Conservation (phyloP, 2,888 invertebrate species). For the Pterostichus madidus region DNA sequence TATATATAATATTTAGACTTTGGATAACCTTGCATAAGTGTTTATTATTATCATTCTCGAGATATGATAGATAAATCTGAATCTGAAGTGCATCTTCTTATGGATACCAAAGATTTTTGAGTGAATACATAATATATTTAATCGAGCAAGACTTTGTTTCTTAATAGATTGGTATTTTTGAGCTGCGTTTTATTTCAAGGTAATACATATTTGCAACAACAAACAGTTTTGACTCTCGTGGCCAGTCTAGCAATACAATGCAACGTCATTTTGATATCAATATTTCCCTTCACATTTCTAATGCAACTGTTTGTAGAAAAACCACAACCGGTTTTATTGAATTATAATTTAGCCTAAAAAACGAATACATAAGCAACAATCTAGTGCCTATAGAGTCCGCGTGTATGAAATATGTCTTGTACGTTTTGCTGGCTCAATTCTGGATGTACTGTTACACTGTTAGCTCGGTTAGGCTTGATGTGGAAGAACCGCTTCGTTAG, state of each 20-base stretch:
- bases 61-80: too few species aligned
- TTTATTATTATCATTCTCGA: too few species aligned
- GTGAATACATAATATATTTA: too few species aligned
- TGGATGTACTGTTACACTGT: slow-evolving; percentile 24
- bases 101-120: too few species aligned
- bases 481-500: slow-evolving; percentile 17
- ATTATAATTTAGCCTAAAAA: slow-evolving; percentile 77
- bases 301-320: slow-evolving; percentile 70
- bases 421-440: slow-evolving; percentile 16
- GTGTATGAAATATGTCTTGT: slow-evolving; percentile 30
- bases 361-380: slow-evolving; percentile 49
- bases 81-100: too few species aligned
- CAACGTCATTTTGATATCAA: slow-evolving; percentile 75
- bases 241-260: slow-evolving; percentile 68
- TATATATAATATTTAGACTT: too few species aligned
- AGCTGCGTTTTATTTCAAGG: slow-evolving; percentile 68
- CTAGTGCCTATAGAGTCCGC: slow-evolving; percentile 2
- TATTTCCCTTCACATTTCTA: slow-evolving; percentile 75
- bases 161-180: slow-evolving; percentile 29
- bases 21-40: too few species aligned
- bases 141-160: slow-evolving; percentile 19
- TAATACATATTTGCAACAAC: slow-evolving; percentile 69
- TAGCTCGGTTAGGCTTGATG: slow-evolving; percentile 11
- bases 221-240: slow-evolving; percentile 51
- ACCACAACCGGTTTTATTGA: slow-evolving; percentile 75